phyloP scores from a whole-genome alignment of 2,797 vertebrate genomes.

The Chaunax sp. region DNA sequence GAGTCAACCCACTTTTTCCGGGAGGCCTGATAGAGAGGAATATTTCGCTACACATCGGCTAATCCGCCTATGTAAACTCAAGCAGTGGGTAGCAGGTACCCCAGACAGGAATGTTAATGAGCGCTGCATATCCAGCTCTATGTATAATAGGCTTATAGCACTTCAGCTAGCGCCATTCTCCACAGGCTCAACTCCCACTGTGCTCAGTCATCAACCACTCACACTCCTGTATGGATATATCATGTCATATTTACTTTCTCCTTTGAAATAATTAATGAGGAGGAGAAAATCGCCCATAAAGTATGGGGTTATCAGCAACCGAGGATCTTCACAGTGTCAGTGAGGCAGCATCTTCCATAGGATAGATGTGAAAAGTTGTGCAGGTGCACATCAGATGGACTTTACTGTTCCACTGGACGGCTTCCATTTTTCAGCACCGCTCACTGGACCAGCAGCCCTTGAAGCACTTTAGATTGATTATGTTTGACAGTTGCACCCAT shows the following conservation, averaged over 20 bases:
- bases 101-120: slow-evolving; percentile 82
- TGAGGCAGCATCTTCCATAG: slow-evolving; percentile 24
- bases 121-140: slow-evolving; percentile 68
- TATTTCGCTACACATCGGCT: slow-evolving; percentile 45
- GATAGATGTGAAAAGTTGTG: slow-evolving; percentile 8
- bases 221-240: slow-evolving; percentile 57
- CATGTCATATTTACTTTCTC: slow-evolving; percentile 28
- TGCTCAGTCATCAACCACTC: slow-evolving; percentile 50
- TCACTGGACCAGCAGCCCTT: slow-evolving; percentile 42
- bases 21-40: slow-evolving; percentile 26
- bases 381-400: slow-evolving; percentile 71
- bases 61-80: slow-evolving; percentile 71
- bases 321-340: slow-evolving; percentile 9
- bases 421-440: slow-evolving; percentile 60
- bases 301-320: neutral
- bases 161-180: slow-evolving; percentile 48
- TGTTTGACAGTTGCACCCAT: slow-evolving; percentile 68
- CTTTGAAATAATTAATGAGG: slow-evolving; percentile 18
- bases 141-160: slow-evolving; percentile 78
- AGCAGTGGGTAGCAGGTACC: slow-evolving; percentile 70
- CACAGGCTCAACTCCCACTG: slow-evolving; percentile 54
- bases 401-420: slow-evolving; percentile 45
- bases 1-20: slow-evolving; percentile 11
- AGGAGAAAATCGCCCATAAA: neutral
- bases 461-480: slow-evolving; percentile 51